Evolutionary conservation across 2,113 vertebrate species (phyloP), one percentile per base, ranked within the genome.

Genomic region (Cochlearius cochlearius): DNA sequence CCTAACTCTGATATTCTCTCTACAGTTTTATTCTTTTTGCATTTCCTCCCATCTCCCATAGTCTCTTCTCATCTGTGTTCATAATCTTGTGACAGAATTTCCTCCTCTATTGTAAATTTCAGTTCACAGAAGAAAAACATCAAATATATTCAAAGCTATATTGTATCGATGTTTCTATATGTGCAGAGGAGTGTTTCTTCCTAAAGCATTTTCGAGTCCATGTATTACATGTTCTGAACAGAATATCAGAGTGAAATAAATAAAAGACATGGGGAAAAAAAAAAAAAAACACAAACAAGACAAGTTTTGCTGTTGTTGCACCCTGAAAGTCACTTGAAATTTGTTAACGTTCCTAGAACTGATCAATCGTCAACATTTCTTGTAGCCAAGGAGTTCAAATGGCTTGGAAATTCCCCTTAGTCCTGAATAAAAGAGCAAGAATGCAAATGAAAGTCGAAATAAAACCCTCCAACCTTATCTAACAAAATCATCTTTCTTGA

Each of bases 321-420:
- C 12, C 15, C 56, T 59, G 11, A 30, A 32, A 1, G 0, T 55
- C 20, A 50, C 23, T 20, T 16, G 4, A 30, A 23, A 34, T 38
- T 38, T 89, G 27, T 67, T 75, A 22, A 43, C 36, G 1, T 41
- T 75, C 9, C 7, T 7, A 55, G 4, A 59, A 4, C 2, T 41
- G 7, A 52, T 43, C 20, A 73, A 75, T 66, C 11, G 14, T 73
- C 30, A 75, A 13, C 1, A 12, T 43, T n/a, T 87, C 56, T 59
- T 52, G 8, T 6, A 36, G 19, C 19, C 6, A 7, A 10, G 7
- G 9, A 66, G 58, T 43, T 39, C 0, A 2, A 8, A 11, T 4
- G 11, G 15, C 19, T 66, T 77, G 19, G 20, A 59, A 84, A 74
- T 53, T 50, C 53, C 38, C 17, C 29, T 62, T 74, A 39, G 41